Evolutionary conservation across 1,140 invertebrate species (phyloP).

Genomic region (Rhagoletis pomonella): DNA sequence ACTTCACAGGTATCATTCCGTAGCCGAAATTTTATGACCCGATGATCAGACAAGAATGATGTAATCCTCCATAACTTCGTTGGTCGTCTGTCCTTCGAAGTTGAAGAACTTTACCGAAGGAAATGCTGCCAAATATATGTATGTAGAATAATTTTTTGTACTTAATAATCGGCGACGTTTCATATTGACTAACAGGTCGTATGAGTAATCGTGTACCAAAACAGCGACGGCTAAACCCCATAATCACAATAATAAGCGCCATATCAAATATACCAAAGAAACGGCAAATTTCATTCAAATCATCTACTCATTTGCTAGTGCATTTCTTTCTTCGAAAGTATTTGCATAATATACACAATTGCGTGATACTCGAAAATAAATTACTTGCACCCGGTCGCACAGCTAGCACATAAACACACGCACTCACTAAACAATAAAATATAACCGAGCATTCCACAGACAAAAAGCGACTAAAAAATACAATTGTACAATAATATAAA

Average conservation of each 20-base stretch:
- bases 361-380: constrained; percentile 49
- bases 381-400: constrained; percentile 23
- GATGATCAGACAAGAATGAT: too few relatives aligned
- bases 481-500: not conserved
- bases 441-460: not conserved
- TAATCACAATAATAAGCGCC: not conserved
- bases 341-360: constrained; percentile 49
- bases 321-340: not conserved
- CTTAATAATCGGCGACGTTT: not conserved
- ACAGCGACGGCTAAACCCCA: not conserved
- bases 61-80: too few relatives aligned
- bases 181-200: not conserved
- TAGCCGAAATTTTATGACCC: too few relatives aligned
- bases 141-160: too few relatives aligned
- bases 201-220: not conserved
- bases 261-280: not conserved
- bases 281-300: not conserved
- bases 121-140: too few relatives aligned
- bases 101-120: too few relatives aligned
- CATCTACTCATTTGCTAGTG: constrained; percentile 21
- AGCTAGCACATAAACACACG: not conserved
- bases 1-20: too few relatives aligned
- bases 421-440: not conserved
- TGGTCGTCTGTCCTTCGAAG: too few relatives aligned
- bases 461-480: constrained; percentile 25